phyloP scores from a whole-genome alignment of 2,797 vertebrate genomes.

The Bovichtus variegatus region DNA sequence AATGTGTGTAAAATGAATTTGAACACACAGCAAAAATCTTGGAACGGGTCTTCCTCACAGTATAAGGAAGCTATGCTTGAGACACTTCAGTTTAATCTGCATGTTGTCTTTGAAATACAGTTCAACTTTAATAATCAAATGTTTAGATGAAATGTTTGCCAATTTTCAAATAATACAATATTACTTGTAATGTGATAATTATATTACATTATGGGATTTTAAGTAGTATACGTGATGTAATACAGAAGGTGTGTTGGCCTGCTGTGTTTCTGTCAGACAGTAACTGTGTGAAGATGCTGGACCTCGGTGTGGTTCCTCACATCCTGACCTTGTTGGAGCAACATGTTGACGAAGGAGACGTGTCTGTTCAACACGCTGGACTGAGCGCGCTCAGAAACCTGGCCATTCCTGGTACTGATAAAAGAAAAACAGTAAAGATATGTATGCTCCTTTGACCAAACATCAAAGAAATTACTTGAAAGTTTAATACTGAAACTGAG shows the following conservation, averaged over 20 bases:
- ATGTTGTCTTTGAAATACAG: not conserved
- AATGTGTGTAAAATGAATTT: not conserved
- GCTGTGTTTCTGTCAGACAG: constrained; percentile 81
- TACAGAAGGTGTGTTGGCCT: not conserved
- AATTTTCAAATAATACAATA: not conserved
- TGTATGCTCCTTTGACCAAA: not conserved
- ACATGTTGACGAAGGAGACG: constrained; percentile 87
- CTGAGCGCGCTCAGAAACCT: constrained; percentile 92
- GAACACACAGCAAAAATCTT: not conserved
- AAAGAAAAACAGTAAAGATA: not conserved
- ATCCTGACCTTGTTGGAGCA: constrained; percentile 91
- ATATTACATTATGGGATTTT: not conserved
- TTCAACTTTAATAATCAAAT: not conserved
- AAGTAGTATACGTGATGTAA: not conserved
- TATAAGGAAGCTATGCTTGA: not conserved
- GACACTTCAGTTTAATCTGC: not conserved
- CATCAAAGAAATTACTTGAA: not conserved
- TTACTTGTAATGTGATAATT: not conserved
- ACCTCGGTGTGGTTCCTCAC: constrained; percentile 90
- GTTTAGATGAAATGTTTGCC: not conserved
- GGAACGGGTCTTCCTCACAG: not conserved
- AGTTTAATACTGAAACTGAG: not conserved
- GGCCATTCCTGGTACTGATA: constrained; percentile 88
- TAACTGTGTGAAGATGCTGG: constrained; percentile 91
- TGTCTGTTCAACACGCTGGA: constrained; percentile 91